These are phyloP conservation scores for Entomobrya multifasciata DNA, from an alignment of 2,888 invertebrate species.

Conservation along the genomic window DNA sequence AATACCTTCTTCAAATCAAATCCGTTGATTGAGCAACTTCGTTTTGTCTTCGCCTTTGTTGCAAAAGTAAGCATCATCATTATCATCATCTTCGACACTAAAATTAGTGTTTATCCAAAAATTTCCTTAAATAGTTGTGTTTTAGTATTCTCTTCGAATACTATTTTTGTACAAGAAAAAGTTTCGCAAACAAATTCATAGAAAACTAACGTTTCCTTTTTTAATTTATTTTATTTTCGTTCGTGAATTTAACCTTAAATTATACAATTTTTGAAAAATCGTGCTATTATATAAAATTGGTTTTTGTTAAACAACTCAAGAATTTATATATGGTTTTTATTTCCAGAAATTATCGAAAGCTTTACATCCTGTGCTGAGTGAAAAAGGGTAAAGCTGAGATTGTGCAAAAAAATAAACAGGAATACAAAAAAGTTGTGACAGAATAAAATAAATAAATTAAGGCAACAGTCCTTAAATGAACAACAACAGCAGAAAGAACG, in stretches of 20 bases:
- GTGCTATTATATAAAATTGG: conserved; percentile 15
- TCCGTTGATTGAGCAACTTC: conserved; percentile 31
- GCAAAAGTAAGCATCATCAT: conserved; percentile 46
- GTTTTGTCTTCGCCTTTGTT: conserved; percentile 32
- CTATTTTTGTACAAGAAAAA: background rate
- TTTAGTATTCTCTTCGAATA: background rate
- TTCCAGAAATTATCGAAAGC: conserved; percentile 68
- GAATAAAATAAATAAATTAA: conserved; percentile 15
- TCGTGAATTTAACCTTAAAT: conserved; percentile 22
- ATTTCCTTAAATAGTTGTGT: conserved; percentile 15
- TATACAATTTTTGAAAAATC: background rate
- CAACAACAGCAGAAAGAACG: background rate
- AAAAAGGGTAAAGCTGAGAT: conserved; percentile 61
- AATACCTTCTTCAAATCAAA: conserved; percentile 37
- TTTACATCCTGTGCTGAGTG: conserved; percentile 48
- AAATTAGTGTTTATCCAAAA: conserved; percentile 6
- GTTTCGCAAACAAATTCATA: conserved; percentile 8
- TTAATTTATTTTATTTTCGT: background rate
- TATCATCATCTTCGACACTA: background rate
- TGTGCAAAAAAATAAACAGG: conserved; percentile 9
- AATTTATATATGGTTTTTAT: conserved; percentile 59
- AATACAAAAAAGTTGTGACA: background rate
- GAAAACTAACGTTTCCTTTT: conserved; percentile 25
- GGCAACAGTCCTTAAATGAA: conserved; percentile 69
- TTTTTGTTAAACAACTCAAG: conserved; percentile 13